These are phyloP conservation scores for Macrophya alboannulata DNA, from an alignment of 2,888 invertebrate species.

Conservation along the genomic window DNA sequence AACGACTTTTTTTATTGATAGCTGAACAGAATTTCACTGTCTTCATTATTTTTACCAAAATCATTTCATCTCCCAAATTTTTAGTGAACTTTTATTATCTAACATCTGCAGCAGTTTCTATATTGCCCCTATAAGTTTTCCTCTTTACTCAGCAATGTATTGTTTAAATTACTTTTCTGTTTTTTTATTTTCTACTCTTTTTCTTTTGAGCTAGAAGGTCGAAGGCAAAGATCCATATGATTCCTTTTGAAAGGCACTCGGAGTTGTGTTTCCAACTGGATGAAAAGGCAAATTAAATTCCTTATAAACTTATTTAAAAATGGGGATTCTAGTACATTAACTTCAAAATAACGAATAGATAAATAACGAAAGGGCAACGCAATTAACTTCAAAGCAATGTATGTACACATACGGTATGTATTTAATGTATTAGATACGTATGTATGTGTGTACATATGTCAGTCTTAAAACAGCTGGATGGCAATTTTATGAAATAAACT, in stretches of 20 bases:
- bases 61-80: background rate
- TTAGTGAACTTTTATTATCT: background rate
- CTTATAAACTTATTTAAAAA: slow-evolving; percentile 7
- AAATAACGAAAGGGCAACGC: slow-evolving; percentile 62
- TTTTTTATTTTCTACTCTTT: background rate
- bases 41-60: background rate
- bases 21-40: background rate
- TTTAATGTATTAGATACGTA: slow-evolving; percentile 32
- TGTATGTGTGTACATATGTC: slow-evolving; percentile 63
- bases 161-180: too few species aligned
- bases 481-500: slow-evolving; percentile 68
- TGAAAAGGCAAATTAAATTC: background rate
- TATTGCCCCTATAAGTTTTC: background rate
- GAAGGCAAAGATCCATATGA: background rate
- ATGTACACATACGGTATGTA: background rate
- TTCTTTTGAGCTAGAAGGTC: background rate
- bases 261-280: slow-evolving; percentile 48
- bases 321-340: background rate
- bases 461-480: slow-evolving; percentile 74
- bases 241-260: background rate
- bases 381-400: slow-evolving; percentile 74
- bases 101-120: background rate
- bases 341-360: slow-evolving; percentile 63
- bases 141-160: background rate
- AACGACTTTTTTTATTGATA: background rate